These are phyloP conservation scores for Rhynchopsitta pachyrhyncha DNA, from an alignment of 2,113 vertebrate species.

Conservation along the genomic window DNA sequence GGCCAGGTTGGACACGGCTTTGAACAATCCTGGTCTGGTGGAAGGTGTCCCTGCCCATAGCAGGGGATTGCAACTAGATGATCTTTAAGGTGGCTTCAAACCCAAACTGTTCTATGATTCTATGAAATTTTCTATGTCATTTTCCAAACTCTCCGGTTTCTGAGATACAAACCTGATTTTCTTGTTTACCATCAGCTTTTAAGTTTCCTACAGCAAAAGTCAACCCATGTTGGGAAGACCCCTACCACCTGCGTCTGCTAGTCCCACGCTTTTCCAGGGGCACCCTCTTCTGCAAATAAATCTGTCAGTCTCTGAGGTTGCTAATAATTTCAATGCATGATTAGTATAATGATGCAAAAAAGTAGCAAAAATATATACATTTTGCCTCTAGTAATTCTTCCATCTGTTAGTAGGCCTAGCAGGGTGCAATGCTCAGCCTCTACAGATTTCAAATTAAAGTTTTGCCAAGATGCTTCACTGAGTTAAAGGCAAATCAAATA, in stretches of 20 bases:
- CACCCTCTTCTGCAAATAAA: background rate
- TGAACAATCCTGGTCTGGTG: background rate
- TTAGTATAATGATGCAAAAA: background rate
- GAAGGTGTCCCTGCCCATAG: background rate
- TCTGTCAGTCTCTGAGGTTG: background rate
- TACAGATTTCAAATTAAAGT: conserved; percentile 22
- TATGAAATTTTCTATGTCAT: background rate
- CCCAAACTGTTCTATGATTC: background rate
- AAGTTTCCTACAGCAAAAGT: background rate
- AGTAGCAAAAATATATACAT: background rate
- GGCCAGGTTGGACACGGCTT: background rate
- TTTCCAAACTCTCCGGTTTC: background rate
- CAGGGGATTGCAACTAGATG: background rate
- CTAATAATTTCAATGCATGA: background rate
- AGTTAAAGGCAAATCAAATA: conserved; percentile 47
- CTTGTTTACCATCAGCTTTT: background rate
- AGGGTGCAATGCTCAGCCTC: conserved; percentile 34
- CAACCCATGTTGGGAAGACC: background rate
- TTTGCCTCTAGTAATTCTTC: conserved; percentile 39
- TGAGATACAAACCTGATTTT: background rate
- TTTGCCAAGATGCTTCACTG: conserved; percentile 36
- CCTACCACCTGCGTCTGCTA: background rate
- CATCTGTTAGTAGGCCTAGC: conserved; percentile 52
- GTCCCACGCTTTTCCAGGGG: background rate
- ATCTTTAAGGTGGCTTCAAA: background rate